Percentiles rank a stretch among this genome's conserved stretches.
Evolutionary conservation across 2,113 vertebrate species (phyloP).

Genomic region (Melanostigma gelatinosum): DNA sequence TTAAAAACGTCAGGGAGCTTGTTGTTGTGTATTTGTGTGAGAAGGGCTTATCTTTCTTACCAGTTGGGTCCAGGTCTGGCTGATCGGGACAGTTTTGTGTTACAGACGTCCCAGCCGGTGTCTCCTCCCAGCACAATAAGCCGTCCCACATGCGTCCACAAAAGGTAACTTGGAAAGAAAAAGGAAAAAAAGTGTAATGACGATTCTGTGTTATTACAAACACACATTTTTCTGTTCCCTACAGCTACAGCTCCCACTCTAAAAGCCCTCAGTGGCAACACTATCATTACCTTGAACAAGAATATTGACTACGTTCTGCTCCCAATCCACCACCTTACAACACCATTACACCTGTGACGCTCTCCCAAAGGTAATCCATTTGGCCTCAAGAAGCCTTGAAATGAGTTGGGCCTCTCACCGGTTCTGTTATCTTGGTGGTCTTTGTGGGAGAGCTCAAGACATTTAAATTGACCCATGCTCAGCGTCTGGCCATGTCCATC

Average conservation of each 20-base stretch:
- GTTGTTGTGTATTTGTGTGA: background rate
- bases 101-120: conserved; percentile 84
- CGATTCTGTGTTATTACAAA: background rate
- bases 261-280: background rate
- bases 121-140: conserved; percentile 94
- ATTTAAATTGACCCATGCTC: conserved; percentile 74
- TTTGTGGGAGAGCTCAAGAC: conserved; percentile 70
- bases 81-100: conserved; percentile 89
- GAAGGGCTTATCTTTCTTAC: conserved; percentile 73
- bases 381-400: conserved; percentile 13
- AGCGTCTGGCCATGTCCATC: conserved; percentile 55
- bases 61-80: conserved; percentile 84
- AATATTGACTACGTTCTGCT: conserved; percentile 11
- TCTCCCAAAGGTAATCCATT: conserved; percentile 34
- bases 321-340: background rate
- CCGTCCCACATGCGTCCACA: conserved; percentile 94
- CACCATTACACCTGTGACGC: conserved; percentile 1
- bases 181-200: background rate
- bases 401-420: conserved; percentile 69
- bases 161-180: conserved; percentile 79
- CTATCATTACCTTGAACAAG: conserved; percentile 12
- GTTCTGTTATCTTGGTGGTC: conserved; percentile 73
- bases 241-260: background rate
- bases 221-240: background rate
- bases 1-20: conserved; percentile 16